phyloP scores from a whole-genome alignment of 1,140 invertebrate species.

The Parasteatoda tepidariorum region DNA sequence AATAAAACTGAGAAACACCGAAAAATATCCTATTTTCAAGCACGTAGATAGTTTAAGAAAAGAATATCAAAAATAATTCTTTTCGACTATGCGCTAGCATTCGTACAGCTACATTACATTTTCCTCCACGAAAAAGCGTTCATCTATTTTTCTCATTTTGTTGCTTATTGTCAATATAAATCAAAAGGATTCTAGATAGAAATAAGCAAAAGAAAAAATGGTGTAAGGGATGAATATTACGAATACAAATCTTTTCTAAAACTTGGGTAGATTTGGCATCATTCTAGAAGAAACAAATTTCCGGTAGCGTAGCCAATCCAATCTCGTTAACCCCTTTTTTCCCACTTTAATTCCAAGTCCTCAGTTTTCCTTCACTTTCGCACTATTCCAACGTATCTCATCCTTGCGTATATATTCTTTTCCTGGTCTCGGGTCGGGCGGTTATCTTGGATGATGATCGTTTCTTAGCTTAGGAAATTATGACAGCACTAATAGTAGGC shows the following conservation, averaged over 20 bases:
- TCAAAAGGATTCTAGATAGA: conserved; percentile 17
- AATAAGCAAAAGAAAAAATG: neutral
- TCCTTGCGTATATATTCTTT: neutral
- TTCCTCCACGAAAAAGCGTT: conserved; percentile 24
- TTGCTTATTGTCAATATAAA: conserved; percentile 42
- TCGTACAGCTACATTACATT: conserved; percentile 26
- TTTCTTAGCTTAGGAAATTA: conserved; percentile 48
- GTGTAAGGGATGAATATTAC: neutral
- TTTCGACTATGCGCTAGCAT: conserved; percentile 12
- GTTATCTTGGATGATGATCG: conserved; percentile 42
- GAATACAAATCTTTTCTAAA: conserved; percentile 50
- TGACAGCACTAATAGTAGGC: conserved; percentile 55
- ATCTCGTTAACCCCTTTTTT: conserved; percentile 56
- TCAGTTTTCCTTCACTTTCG: conserved; percentile 19
- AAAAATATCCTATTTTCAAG: neutral
- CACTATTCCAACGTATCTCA: conserved; percentile 17
- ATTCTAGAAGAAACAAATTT: conserved; percentile 47
- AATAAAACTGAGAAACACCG: conserved; percentile 5
- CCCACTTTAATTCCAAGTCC: conserved; percentile 49
- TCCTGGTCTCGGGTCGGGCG: conserved; percentile 17
- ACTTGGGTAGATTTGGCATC: conserved; percentile 20
- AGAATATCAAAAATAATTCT: conserved; percentile 28
- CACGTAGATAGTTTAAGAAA: conserved; percentile 14
- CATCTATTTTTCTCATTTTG: conserved; percentile 54
- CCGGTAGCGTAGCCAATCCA: conserved; percentile 32